Evolutionary conservation across 2,113 vertebrate genomes (phyloP), one percentile per base, ranked within the genome.

Genomic region (Empidonax traillii): DNA sequence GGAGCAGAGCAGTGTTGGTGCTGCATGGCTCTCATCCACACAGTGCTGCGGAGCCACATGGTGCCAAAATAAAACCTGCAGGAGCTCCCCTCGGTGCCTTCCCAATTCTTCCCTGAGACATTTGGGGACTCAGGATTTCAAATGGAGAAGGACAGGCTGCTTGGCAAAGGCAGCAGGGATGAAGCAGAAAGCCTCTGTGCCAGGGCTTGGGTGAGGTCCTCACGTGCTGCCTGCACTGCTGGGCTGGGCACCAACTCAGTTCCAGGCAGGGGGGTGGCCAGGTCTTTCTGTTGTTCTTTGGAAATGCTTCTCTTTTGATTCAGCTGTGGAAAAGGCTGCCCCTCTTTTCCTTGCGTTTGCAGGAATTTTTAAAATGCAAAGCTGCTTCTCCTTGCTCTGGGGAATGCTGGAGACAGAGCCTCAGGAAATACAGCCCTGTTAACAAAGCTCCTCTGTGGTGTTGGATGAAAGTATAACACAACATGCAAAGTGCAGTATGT

Each of bases 131-230:
- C 4, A 0, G 75, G 41, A 11, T 87, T 80, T 96, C 95, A 72
- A 25, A 77, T 84, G 87, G 96, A 95, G 84, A 46, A 67, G 88
- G 91, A 56, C 93, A 95, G 80, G 90, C 93, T 89, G 87, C n/a
- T 86, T 95, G 96, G 91, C 91, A 95, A 35, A 12, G 0, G 6
- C 35, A 27, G 75, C 16, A 5, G 0, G 43, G 51, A 51, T 25
- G 73, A 30, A 88, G 85, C 37, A n/a, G 27, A 43, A 31, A 31
- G 31, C 17, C 35, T 28, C 25, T 16, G 28, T 72, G 95, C 94
- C 86, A 94, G 84, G 58, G 27, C 85, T n/a, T 16, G 63, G 59
- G 91, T 3, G 18, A 76, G 47, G 27, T 24, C 35, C 37, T 44
- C 1, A 10, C 8, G 0, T 6, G 41, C 41, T 28, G 77, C 78